Percentiles rank a stretch among this genome's conserved stretches.
Evolutionary conservation across 1,140 invertebrate species (phyloP).

Genomic region (Steinernema feltiae): DNA sequence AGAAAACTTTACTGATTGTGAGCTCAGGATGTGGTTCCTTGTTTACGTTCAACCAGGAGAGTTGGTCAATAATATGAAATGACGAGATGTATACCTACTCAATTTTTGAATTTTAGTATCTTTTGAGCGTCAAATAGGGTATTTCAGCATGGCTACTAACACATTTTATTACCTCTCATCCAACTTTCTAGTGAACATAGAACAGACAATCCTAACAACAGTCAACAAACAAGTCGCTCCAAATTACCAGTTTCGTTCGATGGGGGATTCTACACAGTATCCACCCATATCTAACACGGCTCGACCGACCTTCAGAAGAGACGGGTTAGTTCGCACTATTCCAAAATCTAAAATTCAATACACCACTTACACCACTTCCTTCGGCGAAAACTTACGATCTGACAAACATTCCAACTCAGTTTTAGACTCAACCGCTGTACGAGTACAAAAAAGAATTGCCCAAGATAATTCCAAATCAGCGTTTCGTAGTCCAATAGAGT

Average conservation of each 20-base stretch:
- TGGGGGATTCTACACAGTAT: constrained; percentile 49
- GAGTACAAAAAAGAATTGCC: constrained; percentile 41
- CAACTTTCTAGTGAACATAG: neutral
- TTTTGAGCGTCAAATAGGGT: too few relatives aligned
- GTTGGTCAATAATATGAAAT: too few relatives aligned
- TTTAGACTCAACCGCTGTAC: constrained; percentile 26
- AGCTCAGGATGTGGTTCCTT: too few relatives aligned
- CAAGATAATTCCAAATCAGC: constrained; percentile 48
- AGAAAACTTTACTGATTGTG: too few relatives aligned
- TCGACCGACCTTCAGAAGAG: constrained; percentile 38
- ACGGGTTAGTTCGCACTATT: constrained; percentile 42
- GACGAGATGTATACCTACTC: too few relatives aligned
- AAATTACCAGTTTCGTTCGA: constrained; percentile 55
- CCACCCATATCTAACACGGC: constrained; percentile 47
- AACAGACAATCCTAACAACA: neutral
- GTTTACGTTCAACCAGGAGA: too few relatives aligned
- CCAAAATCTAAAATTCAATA: constrained; percentile 33
- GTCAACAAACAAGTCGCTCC: too few relatives aligned
- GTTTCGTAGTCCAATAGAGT: constrained; percentile 51
- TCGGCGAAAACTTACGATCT: constrained; percentile 24
- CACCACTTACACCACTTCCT: neutral
- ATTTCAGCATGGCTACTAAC: neutral
- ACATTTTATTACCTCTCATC: neutral
- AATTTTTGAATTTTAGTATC: too few relatives aligned
- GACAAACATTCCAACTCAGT: constrained; percentile 27